Base-by-base conservation (phyloP, 2,888 invertebrate genomes). In the Athripsodes cinereus region DNA sequence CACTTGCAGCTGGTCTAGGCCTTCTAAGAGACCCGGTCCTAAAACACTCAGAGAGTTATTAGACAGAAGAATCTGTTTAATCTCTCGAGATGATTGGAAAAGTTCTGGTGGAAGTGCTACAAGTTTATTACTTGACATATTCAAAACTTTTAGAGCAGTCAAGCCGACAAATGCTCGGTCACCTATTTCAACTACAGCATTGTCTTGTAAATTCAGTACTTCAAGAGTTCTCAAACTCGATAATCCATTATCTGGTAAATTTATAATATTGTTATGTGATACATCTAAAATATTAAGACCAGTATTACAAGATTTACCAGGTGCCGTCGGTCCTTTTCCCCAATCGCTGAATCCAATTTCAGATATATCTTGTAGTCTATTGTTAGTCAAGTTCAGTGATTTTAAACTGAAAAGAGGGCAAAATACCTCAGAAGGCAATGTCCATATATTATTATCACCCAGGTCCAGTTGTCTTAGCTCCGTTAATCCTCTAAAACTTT, bases 31-130 rank as follows among this genome's bases (percentile, higher is more conserved):
- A 53, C 87, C 88, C 13, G 88, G 87, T 52, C 88, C 88, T 60
- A 91, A 74, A 35, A 87, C 86, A 63, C 85, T 80, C 62, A 92
- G 75, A n/a, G 88, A 87, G 73, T 92, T 91, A 73, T 90, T 90
- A 66, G 86, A 83, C 67, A 90, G 79, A 69, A 87, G 82, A 66
- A 91, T 78, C 71, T 88, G 85, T 66, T 82, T 81, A 65, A 91
- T 76, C 67, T 86, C 84, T 66, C 83, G 79, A 48, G 86, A 85
- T 64, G 84, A 83, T 70, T 85, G 82, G 72, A 92, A 89, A 66
- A 91, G 72, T 72, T 88, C 87, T 19, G 89, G 86, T 52, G 92
- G 91, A 66, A 92, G 80, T 48, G 87, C 86, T 52, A 85, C 85
- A 68, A 93, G 78, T 69, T 84, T 83, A 76, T 93, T 92, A 70